phyloP scores from a whole-genome alignment of 2,113 vertebrate genomes.

The Dasyprocta punctata region DNA sequence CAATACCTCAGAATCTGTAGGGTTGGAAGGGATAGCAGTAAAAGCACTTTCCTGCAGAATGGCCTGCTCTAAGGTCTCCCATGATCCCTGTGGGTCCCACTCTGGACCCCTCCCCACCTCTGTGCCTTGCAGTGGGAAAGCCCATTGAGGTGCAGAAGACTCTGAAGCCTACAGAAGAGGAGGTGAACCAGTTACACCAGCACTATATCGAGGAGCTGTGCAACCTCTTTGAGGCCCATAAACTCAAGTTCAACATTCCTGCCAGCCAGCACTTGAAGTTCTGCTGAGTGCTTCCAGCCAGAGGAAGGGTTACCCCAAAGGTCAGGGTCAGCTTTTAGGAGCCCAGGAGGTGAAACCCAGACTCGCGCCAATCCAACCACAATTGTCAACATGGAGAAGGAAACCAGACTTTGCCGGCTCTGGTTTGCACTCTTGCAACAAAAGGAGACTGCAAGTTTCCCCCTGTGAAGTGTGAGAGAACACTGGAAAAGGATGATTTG shows the following conservation, averaged over 20 bases:
- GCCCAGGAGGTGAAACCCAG: neutral
- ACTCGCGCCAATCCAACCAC: neutral
- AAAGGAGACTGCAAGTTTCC: neutral
- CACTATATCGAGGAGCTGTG: constrained; percentile 90
- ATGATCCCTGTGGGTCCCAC: neutral
- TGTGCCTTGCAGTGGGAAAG: constrained; percentile 90
- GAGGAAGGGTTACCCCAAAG: neutral
- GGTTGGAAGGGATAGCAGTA: neutral
- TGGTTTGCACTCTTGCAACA: neutral
- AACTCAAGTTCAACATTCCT: constrained; percentile 90
- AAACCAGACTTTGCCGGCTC: neutral
- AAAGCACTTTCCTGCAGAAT: neutral
- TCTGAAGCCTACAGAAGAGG: constrained; percentile 84
- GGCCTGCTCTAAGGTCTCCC: neutral
- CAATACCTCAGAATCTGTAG: neutral
- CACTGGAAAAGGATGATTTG: neutral
- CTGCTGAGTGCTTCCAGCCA: constrained; percentile 82
- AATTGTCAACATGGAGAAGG: fast-evolving
- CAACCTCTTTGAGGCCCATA: constrained; percentile 94
- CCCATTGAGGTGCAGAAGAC: constrained; percentile 91
- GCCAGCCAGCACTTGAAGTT: constrained; percentile 92
- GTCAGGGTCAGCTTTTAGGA: neutral
- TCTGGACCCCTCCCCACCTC: neutral
- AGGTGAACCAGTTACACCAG: constrained; percentile 91
- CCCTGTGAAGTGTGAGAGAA: neutral